These are phyloP conservation scores for Gonocerus acuteangulatus DNA, from an alignment of 2,888 invertebrate species.

Conservation along the genomic window DNA sequence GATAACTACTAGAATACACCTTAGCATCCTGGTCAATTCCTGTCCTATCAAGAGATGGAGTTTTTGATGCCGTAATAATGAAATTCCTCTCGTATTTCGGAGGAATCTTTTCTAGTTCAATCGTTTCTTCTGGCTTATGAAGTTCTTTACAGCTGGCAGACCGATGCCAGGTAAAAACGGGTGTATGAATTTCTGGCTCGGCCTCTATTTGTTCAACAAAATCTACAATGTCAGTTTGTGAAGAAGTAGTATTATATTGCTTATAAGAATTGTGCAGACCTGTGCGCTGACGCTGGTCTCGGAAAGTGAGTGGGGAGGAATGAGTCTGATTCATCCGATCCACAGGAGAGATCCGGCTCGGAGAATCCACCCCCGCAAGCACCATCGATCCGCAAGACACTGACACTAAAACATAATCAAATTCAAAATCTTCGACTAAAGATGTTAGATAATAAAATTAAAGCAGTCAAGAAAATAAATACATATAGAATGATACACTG, in stretches of 20 bases:
- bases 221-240: constrained; percentile 39
- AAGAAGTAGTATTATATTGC: constrained; percentile 35
- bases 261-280: constrained; percentile 37
- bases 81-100: constrained; percentile 66
- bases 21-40: constrained; percentile 62
- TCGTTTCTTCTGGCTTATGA: constrained; percentile 32
- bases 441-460: constrained; percentile 22
- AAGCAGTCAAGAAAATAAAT: not conserved
- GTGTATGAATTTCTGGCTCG: constrained; percentile 12
- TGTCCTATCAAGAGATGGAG: constrained; percentile 56
- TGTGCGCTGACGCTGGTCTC: constrained; percentile 36
- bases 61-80: constrained; percentile 52
- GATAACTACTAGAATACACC: constrained; percentile 78
- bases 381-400: constrained; percentile 47
- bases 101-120: constrained; percentile 44
- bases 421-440: constrained; percentile 24
- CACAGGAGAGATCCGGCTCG: constrained; percentile 48
- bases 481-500: no score
- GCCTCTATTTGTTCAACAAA: constrained; percentile 33
- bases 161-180: constrained; percentile 58
- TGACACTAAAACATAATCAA: constrained; percentile 40
- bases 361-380: constrained; percentile 45
- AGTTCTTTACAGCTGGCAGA: constrained; percentile 76
- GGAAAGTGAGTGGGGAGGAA: constrained; percentile 44
- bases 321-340: constrained; percentile 53